Base-by-base conservation (phyloP, 2,888 invertebrate species). In the Saturnia pavonia region DNA sequence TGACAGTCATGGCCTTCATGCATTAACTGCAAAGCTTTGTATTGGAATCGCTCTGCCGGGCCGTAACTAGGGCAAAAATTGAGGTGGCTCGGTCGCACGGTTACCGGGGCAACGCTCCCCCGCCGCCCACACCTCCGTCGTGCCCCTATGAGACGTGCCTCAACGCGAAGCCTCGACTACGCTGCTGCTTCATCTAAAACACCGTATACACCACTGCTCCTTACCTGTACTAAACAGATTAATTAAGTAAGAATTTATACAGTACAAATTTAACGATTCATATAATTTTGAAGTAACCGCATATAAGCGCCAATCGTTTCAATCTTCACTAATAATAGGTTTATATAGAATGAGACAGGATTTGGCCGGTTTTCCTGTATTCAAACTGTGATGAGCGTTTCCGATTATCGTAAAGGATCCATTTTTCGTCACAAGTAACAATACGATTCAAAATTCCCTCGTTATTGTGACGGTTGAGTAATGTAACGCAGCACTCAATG, bases 51-150 rank as follows among this genome's bases (percentile, higher is more conserved):
- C 76, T 78, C 79, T 77, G 77, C 74, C 77, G 80, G 76, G 79
- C 77, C 75, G 85, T 85, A 91, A 87, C 88, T 90, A 80, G 90
- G 90, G 88, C 89, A 87, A 86, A 89, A 87, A 87, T 86, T 81
- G 84, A 86, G 87, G 87, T 85, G 85, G 83, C 80, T 76, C 77
- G 74, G 78, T 76, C 76, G 81, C 78, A 75, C 74, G 71, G 86
- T 88, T 78, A 78, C 80, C 82, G 85, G 85, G 82, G 79, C 78
- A 79, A 88, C 88, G 80, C 77, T 72, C 83, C 76, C 76, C 73
- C 72, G n/a, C n/a, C 72, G 34, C 76, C 74, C 70, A 72, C 66
- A 70, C 72, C 72, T 70, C 72, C 74, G 71, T 72, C 74, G 43
- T 72, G 45, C 72, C 74, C 74, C 71, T 75, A 73, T 70, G 72